phyloP scores from a whole-genome alignment of 2,113 vertebrate genomes.

The Malurus melanocephalus region DNA sequence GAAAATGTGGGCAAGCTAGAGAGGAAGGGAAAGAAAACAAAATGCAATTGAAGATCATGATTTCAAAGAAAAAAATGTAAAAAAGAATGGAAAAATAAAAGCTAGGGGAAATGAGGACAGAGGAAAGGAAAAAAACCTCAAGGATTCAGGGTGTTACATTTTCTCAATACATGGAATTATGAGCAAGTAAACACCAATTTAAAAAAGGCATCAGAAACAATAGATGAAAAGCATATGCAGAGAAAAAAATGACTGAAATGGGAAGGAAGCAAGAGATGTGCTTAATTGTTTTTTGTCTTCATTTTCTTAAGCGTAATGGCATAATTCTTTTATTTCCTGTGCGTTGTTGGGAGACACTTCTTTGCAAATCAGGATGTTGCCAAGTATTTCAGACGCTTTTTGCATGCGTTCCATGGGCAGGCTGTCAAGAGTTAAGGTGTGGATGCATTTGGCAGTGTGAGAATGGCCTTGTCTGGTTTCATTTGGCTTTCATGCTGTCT shows the following conservation, averaged over 20 bases:
- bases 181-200: constrained; percentile 8
- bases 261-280: not conserved
- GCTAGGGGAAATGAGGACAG: not conserved
- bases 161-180: not conserved
- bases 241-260: not conserved
- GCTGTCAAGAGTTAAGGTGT: constrained; percentile 13
- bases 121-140: not conserved
- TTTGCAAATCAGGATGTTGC: not conserved
- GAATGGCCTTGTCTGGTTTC: constrained; percentile 32
- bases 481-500: constrained; percentile 8
- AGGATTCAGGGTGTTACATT: not conserved
- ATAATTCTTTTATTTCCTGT: not conserved
- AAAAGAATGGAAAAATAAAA: not conserved
- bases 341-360: not conserved
- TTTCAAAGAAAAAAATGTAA: constrained; percentile 7
- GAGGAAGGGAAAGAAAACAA: not conserved
- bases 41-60: not conserved
- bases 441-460: constrained; percentile 9
- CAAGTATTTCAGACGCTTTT: not conserved
- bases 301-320: not conserved
- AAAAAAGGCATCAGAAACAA: constrained; percentile 14
- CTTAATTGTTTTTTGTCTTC: not conserved
- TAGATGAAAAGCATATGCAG: not conserved
- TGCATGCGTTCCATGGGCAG: not conserved
- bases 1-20: not conserved